Evolutionary conservation across 2,113 vertebrate species (phyloP).

Genomic region (Numenius arquata): DNA sequence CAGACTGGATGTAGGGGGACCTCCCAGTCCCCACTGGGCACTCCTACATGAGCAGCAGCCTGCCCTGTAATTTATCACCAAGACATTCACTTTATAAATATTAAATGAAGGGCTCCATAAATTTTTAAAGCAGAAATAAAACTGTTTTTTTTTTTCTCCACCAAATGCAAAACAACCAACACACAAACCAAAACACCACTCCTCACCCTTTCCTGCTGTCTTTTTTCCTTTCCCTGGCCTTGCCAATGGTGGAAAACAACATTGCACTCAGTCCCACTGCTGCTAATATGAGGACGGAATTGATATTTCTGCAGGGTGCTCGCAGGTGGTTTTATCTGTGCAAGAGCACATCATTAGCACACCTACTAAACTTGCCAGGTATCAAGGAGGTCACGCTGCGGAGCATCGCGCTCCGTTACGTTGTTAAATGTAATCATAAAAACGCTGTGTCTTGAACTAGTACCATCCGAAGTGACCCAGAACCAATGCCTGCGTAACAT

Average conservation of each 20-base stretch:
- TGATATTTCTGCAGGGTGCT: not conserved
- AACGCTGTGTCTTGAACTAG: not conserved
- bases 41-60: not conserved
- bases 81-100: constrained; percentile 58
- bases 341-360: not conserved
- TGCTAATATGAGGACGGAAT: not conserved
- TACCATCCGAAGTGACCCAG: not conserved
- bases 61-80: constrained; percentile 53
- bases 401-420: rapidly evolving
- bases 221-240: not conserved
- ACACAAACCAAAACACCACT: not conserved
- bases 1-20: not conserved
- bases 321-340: rapidly evolving
- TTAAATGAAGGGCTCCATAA: constrained; percentile 56
- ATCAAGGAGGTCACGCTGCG: not conserved
- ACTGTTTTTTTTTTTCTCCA: too few relatives aligned
- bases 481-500: not conserved
- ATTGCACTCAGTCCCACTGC: not conserved
- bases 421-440: not conserved
- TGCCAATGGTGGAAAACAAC: not conserved
- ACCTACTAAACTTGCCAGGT: not conserved
- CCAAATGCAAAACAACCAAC: not conserved
- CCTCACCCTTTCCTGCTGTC: not conserved
- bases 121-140: constrained; percentile 55
- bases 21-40: not conserved